Evolutionary conservation across 2,888 invertebrate genomes (phyloP), one percentile per base, ranked within the genome.

Genomic region (Amorpha juglandis): DNA sequence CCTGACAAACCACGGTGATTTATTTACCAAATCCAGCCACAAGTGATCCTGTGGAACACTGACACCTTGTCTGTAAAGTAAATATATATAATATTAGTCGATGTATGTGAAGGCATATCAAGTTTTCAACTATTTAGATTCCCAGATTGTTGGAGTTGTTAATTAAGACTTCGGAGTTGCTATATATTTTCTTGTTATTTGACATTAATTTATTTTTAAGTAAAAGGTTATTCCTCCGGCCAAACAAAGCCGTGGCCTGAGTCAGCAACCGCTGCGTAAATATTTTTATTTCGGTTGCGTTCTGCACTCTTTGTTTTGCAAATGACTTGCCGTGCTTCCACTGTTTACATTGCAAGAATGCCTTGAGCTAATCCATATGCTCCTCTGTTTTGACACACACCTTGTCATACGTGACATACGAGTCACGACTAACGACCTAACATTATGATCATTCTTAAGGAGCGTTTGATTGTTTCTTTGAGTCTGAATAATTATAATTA

Each of bases 201-300:
- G 85, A 85, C 84, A 84, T 81, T 79, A 86, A 88, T 88, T 87
- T 87, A 88, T 91, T 88, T 88, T 80, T 79, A 78, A 82, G 76
- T 78, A 82, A 82, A 83, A 85, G 82, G 85, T 88, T 88, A 87
- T 84, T 86, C 81, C 82, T 82, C 79, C 76, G 74, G 76, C 72
- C 84, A 87, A 89, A 92, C 91, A 91, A 92, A 92, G 91, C 89
- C 74, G 74, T 63, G 65, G 80, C 69, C 82, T 91, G 91, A 92
- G 86, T 91, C 92, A 91, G 88, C 84, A 78, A 76, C 78, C 81
- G 80, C 84, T 84, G 83, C 84, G 86, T 90, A 91, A 92, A 91
- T 92, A 91, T 92, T 92, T 92, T 92, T 91, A 91, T 91, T 91
- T 90, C 81, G 84, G 79, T 81, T 81, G 80, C 82, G 81, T 83